Conservation (phyloP, 2,113 vertebrate species). For the Rana temporaria region DNA sequence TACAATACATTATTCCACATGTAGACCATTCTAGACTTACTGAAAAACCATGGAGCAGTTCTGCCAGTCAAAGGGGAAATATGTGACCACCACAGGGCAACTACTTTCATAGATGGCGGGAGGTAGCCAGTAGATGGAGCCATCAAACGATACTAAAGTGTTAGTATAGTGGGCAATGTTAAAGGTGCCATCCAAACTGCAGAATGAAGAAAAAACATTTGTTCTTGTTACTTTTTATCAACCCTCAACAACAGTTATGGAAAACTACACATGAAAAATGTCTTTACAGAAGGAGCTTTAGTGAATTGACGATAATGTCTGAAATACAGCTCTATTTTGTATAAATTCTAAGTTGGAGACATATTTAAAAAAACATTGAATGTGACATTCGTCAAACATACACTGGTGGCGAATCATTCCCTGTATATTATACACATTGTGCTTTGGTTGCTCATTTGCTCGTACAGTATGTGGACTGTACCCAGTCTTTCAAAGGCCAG, state of each 20-base stretch:
- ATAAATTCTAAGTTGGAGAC: too few species aligned
- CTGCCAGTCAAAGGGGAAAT: slow-evolving; percentile 98
- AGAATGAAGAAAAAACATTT: neutral
- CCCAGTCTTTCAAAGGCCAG: too few species aligned
- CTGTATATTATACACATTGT: too few species aligned
- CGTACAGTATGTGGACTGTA: too few species aligned
- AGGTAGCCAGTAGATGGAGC: slow-evolving; percentile 89
- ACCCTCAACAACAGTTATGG: too few species aligned
- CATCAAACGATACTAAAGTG: slow-evolving; percentile 77
- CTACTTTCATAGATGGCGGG: slow-evolving; percentile 92
- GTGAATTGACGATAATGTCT: neutral
- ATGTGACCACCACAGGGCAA: slow-evolving; percentile 87
- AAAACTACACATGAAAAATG: too few species aligned
- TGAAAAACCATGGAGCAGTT: slow-evolving; percentile 96
- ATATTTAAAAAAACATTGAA: too few species aligned
- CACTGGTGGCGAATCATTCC: too few species aligned
- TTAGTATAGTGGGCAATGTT: slow-evolving; percentile 91
- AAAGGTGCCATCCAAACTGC: slow-evolving; percentile 88
- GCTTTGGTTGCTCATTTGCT: too few species aligned
- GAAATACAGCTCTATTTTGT: neutral
- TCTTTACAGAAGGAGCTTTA: neutral
- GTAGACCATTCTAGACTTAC: slow-evolving; percentile 68
- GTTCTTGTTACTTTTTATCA: neutral
- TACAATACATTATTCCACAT: neutral
- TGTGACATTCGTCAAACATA: too few species aligned